Conservation (phyloP, 2,797 vertebrate species). For the Prionace glauca region DNA sequence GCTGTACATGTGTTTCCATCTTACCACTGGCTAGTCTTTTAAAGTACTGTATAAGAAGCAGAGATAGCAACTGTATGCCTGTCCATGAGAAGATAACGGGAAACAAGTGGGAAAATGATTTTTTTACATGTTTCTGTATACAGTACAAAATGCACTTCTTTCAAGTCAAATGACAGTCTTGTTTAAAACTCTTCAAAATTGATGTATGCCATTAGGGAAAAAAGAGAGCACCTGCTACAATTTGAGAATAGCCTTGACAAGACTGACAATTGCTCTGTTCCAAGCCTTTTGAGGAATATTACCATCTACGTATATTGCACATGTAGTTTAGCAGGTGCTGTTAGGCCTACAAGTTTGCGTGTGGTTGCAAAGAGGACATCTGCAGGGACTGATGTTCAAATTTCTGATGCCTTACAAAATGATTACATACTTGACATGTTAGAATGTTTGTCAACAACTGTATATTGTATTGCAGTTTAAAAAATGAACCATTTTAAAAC, state of each 20-base stretch:
- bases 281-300: background rate
- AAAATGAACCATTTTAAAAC: background rate
- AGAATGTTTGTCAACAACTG: background rate
- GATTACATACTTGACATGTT: background rate
- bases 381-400: background rate
- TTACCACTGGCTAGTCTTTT: background rate
- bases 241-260: background rate
- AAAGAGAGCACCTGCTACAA: background rate
- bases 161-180: background rate
- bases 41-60: background rate
- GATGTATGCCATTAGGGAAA: background rate
- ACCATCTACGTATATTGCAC: too few relatives aligned
- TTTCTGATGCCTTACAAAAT: background rate
- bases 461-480: background rate
- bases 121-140: background rate
- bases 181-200: background rate
- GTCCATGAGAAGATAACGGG: background rate
- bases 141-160: background rate
- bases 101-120: background rate
- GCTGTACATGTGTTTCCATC: background rate
- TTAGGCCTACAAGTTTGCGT: background rate
- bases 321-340: background rate
- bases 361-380: background rate
- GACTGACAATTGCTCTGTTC: background rate
- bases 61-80: background rate